A percentile compares a stretch with the other conserved stretches of the same genome.
These are phyloP conservation scores for Anthopleura xanthogrammica DNA, from an alignment of 92 coral and sea anemone genomes.

Conservation along the genomic window DNA sequence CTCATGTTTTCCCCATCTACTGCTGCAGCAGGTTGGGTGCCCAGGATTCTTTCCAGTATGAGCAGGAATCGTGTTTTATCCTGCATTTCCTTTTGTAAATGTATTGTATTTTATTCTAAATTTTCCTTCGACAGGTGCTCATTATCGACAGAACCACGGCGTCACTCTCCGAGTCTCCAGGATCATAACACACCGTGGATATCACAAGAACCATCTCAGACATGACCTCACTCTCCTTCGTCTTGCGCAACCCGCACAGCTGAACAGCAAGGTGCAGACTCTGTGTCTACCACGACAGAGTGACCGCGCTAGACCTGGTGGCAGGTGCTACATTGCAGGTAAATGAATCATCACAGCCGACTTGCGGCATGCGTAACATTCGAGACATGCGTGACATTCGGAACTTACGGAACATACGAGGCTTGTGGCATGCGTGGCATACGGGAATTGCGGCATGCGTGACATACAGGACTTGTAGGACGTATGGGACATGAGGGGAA, in stretches of 20 bases:
- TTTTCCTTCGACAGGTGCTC: constrained; percentile 24
- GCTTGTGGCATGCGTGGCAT: too few species aligned
- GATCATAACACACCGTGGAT: constrained; percentile 45
- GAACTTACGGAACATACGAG: too few species aligned
- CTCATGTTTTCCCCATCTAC: too few species aligned
- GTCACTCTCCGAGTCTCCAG: constrained; percentile 28
- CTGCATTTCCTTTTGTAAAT: background rate
- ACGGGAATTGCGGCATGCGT: too few species aligned
- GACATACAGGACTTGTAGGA: too few species aligned
- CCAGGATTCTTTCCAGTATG: too few species aligned
- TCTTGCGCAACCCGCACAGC: constrained; percentile 32
- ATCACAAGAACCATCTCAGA: background rate
- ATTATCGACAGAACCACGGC: constrained; percentile 29
- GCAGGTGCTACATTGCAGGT: constrained; percentile 5
- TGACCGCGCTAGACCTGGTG: constrained; percentile 20
- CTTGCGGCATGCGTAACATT: too few species aligned
- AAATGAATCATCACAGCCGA: background rate
- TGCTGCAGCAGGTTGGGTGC: too few species aligned
- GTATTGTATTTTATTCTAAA: background rate
- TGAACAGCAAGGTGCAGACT: constrained; percentile 49
- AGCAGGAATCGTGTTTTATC: too few species aligned
- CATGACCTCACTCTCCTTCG: constrained; percentile 54
- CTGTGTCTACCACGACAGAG: constrained; percentile 64
- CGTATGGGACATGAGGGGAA: too few species aligned
- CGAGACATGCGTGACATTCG: too few species aligned